phyloP scores from a whole-genome alignment of 2,888 invertebrate genomes.

The Alloscopus bannaensis region DNA sequence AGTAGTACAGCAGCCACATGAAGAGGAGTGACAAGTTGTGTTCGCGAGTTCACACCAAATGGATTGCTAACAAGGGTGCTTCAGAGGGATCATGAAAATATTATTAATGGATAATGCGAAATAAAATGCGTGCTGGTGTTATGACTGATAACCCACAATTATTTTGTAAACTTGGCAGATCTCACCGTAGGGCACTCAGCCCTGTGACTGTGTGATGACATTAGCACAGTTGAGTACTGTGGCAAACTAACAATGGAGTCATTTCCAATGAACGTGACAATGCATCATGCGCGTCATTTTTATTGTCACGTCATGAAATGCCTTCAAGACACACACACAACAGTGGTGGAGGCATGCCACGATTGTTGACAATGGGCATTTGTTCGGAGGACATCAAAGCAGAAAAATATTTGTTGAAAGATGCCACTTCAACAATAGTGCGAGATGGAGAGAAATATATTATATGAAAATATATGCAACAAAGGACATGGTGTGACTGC shows the following conservation, averaged over 20 bases:
- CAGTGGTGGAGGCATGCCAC: not conserved
- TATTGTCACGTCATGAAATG: constrained; percentile 14
- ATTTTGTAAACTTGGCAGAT: constrained; percentile 4
- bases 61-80: not conserved
- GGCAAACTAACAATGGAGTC: too few species aligned
- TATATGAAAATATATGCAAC: too few species aligned
- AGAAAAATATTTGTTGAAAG: too few species aligned
- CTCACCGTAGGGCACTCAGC: constrained; percentile 7
- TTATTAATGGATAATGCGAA: too few species aligned
- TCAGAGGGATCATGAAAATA: too few species aligned
- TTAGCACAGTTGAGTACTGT: too few species aligned
- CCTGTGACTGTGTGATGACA: too few species aligned
- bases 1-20: not conserved
- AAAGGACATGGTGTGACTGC: too few species aligned
- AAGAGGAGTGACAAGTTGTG: constrained; percentile 16
- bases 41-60: constrained; percentile 10
- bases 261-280: constrained; percentile 17
- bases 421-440: too few species aligned
- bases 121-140: not conserved
- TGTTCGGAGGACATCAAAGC: too few species aligned
- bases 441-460: too few species aligned
- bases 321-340: not conserved
- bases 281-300: constrained; percentile 23
- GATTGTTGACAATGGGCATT: constrained; percentile 3
- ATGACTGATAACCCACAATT: constrained; percentile 6